Evolutionary conservation across 92 coral and sea anemone genomes (phyloP).

Genomic region (Epizoanthus ramosus): DNA sequence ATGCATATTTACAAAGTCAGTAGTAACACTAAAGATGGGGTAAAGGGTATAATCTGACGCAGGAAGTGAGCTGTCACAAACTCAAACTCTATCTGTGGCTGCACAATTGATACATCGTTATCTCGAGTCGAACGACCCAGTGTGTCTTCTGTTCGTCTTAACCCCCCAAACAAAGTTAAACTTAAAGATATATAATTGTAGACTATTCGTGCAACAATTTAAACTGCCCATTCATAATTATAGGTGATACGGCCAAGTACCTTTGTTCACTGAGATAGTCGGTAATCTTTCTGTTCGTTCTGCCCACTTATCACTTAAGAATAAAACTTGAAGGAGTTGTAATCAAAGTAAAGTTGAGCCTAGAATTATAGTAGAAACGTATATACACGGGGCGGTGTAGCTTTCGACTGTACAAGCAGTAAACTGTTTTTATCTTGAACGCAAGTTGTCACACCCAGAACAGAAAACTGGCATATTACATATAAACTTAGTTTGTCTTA

Average conservation of each 20-base stretch:
- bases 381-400: too few relatives aligned
- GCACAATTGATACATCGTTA: constrained; percentile 1
- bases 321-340: too few relatives aligned
- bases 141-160: too few relatives aligned
- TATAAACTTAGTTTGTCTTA: not conserved
- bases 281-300: not conserved
- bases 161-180: not conserved
- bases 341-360: too few relatives aligned
- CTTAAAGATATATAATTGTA: not conserved
- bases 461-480: not conserved
- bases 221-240: not conserved
- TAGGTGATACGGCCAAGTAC: not conserved
- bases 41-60: not conserved
- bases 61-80: constrained; percentile 11
- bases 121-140: not conserved
- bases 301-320: not conserved
- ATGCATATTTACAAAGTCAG: not conserved
- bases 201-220: not conserved
- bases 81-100: not conserved
- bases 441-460: constrained; percentile 16
- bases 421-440: not conserved
- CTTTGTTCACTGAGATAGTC: too few relatives aligned
- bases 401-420: too few relatives aligned
- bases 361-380: too few relatives aligned
- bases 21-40: not conserved